These are phyloP conservation scores for Lithobates pipiens DNA, from an alignment of 2,797 vertebrate species.

Conservation along the genomic window DNA sequence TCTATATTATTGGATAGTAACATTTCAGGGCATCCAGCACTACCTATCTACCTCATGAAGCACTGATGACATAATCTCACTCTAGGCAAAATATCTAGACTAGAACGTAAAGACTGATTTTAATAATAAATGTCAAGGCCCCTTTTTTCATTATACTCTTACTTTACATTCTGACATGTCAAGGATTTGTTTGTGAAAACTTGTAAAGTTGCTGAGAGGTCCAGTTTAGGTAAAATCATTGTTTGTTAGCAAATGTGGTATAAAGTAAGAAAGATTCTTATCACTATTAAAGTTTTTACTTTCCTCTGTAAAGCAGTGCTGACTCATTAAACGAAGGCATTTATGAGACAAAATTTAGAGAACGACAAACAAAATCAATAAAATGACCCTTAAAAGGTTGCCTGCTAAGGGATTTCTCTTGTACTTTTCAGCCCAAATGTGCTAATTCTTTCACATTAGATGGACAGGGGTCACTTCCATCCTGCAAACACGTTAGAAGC, in stretches of 20 bases:
- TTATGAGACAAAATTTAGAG: conserved; percentile 62
- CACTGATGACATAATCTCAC: no score
- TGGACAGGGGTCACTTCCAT: conserved; percentile 68
- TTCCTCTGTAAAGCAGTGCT: not conserved
- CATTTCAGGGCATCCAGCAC: no score
- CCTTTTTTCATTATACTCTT: no score
- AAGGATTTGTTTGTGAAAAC: no score
- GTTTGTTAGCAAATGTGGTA: not conserved
- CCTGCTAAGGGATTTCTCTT: conserved; percentile 59
- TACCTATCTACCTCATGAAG: no score
- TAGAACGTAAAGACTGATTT: no score
- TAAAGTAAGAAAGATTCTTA: conserved; percentile 10
- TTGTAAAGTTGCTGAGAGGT: no score
- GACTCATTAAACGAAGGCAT: conserved; percentile 44
- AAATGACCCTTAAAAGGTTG: conserved; percentile 65
- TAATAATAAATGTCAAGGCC: no score
- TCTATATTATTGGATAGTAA: no score
- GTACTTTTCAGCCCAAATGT: conserved; percentile 67
- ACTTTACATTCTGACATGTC: no score
- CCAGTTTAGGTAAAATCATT: not conserved
- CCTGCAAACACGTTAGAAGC: conserved; percentile 42
- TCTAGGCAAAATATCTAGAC: no score
- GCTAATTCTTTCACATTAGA: conserved; percentile 66
- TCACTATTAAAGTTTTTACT: conserved; percentile 14
- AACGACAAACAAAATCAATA: conserved; percentile 60